A percentile compares a stretch with the other conserved stretches of the same genome.
These are phyloP conservation scores for Dunckerocampus dactyliophorus DNA, from an alignment of 2,113 vertebrate genomes.

Conservation along the genomic window DNA sequence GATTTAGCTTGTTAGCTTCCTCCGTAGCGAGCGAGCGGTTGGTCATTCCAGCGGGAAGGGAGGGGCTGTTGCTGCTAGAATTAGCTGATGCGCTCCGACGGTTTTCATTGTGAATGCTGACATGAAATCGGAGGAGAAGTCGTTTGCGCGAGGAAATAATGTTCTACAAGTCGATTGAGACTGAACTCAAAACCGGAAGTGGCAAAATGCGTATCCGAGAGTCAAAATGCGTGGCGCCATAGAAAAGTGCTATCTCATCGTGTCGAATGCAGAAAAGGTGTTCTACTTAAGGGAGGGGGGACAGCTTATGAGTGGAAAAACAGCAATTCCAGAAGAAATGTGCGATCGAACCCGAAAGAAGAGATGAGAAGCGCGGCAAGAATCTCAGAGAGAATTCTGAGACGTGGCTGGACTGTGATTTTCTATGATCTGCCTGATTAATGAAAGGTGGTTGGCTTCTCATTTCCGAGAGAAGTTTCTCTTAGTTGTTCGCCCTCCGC, in stretches of 20 bases:
- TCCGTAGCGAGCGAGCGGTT: too few relatives aligned
- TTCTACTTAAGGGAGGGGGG: constrained; percentile 8
- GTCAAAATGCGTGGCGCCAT: too few relatives aligned
- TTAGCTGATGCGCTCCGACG: too few relatives aligned
- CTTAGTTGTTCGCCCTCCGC: constrained; percentile 32
- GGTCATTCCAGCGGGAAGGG: too few relatives aligned
- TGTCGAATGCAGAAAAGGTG: constrained; percentile 31
- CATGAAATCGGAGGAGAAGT: too few relatives aligned
- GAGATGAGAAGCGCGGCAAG: constrained; percentile 1
- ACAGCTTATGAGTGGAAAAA: constrained; percentile 24
- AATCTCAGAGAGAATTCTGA: constrained; percentile 15
- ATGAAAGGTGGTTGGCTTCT: constrained; percentile 17
- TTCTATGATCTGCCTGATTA: constrained; percentile 29
- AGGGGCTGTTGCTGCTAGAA: too few relatives aligned
- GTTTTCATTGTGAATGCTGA: too few relatives aligned
- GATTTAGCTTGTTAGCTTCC: too few relatives aligned
- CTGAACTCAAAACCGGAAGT: too few relatives aligned
- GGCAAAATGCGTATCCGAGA: too few relatives aligned
- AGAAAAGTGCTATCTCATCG: constrained; percentile 28
- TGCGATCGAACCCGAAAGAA: constrained; percentile 13
- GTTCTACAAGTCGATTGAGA: too few relatives aligned
- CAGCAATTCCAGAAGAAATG: constrained; percentile 12
- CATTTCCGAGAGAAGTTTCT: constrained; percentile 30
- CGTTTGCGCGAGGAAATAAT: background rate
- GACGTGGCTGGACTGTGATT: constrained; percentile 40